phyloP scores from a whole-genome alignment of 2,797 vertebrate species.

The Adrianichthys oophorus region DNA sequence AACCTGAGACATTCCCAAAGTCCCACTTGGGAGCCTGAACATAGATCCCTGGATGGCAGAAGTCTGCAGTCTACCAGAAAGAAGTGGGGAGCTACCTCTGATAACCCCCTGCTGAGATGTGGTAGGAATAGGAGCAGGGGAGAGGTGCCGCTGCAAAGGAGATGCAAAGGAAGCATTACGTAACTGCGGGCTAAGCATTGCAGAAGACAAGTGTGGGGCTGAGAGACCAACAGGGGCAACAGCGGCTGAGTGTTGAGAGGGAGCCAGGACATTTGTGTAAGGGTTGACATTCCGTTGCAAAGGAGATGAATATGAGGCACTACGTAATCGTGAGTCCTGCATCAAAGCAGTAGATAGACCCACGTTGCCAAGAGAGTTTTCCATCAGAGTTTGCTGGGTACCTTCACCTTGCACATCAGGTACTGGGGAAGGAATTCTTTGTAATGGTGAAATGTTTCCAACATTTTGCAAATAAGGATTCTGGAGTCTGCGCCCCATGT shows the following conservation, averaged over 20 bases:
- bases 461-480: conserved; percentile 69
- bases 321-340: conserved; percentile 51
- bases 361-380: conserved; percentile 26
- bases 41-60: conserved; percentile 65
- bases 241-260: conserved; percentile 31
- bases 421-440: conserved; percentile 54
- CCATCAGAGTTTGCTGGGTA: conserved; percentile 39
- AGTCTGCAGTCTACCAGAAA: conserved; percentile 54
- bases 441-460: conserved; percentile 56
- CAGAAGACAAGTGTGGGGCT: conserved; percentile 61
- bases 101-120: conserved; percentile 38
- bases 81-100: conserved; percentile 44
- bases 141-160: conserved; percentile 61
- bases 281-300: conserved; percentile 68
- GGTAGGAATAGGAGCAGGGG: conserved; percentile 41
- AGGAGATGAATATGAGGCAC: conserved; percentile 62
- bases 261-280: conserved; percentile 59
- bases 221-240: conserved; percentile 19
- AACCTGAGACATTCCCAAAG: conserved; percentile 52
- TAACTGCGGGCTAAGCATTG: conserved; percentile 71
- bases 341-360: conserved; percentile 55
- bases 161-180: conserved; percentile 70
- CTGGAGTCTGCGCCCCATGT: conserved; percentile 58
- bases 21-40: conserved; percentile 58
- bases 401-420: conserved; percentile 35